Evolutionary conservation across 2,797 vertebrate genomes (phyloP).

Genomic region (Intellagama lesueurii): DNA sequence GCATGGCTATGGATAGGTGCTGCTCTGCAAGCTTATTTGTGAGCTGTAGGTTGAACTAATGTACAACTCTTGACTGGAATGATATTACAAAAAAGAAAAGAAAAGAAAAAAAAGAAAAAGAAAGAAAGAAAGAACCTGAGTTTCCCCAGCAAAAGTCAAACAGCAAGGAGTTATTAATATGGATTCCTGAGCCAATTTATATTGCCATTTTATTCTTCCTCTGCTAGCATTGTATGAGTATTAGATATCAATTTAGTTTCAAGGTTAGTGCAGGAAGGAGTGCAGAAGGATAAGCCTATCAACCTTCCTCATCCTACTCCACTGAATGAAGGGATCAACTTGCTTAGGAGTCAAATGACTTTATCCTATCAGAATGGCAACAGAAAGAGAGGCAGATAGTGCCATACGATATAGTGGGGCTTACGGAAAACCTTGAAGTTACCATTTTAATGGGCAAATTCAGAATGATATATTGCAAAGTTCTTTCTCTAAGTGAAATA

Average conservation of each 20-base stretch:
- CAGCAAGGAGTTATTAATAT: slow-evolving; percentile 41
- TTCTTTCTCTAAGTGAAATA: neutral
- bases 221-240: slow-evolving; percentile 27
- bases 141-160: slow-evolving; percentile 32
- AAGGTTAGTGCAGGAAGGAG: slow-evolving; percentile 42
- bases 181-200: slow-evolving; percentile 33
- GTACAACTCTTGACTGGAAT: neutral
- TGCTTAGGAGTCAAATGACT: slow-evolving; percentile 25
- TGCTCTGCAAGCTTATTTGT: neutral
- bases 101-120: neutral
- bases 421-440: neutral
- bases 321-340: slow-evolving; percentile 24
- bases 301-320: slow-evolving; percentile 8
- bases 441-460: neutral
- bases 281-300: slow-evolving; percentile 40
- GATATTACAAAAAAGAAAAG: neutral
- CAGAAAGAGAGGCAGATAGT: slow-evolving; percentile 19
- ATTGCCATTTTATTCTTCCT: slow-evolving; percentile 27
- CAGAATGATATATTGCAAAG: slow-evolving; percentile 1
- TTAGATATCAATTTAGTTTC: slow-evolving; percentile 38
- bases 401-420: neutral
- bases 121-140: slow-evolving; percentile 13
- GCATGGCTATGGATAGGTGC: neutral
- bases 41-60: neutral
- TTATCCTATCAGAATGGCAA: neutral